Evolutionary conservation across 2,888 invertebrate species (phyloP).

Genomic region (Dromius quadrimaculatus): DNA sequence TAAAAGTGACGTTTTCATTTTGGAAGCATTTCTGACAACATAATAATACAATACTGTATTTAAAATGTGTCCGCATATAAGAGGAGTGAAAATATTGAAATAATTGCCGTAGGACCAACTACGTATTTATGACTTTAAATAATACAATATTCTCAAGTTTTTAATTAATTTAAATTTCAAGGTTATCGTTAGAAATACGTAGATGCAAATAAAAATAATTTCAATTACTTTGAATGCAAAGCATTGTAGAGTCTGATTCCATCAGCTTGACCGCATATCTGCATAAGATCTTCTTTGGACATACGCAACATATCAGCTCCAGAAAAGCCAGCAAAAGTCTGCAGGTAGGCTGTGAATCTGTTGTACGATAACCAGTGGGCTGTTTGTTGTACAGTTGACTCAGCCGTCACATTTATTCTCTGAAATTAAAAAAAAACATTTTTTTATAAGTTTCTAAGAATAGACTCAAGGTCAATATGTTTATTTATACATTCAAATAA

Average conservation of each 20-base stretch:
- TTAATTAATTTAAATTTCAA: too few species aligned
- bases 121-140: too few species aligned
- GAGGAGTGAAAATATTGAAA: too few species aligned
- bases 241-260: conserved; percentile 94
- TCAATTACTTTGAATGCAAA: conserved; percentile 83
- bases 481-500: conserved; percentile 14
- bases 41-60: too few species aligned
- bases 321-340: conserved; percentile 86
- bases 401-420: conserved; percentile 68
- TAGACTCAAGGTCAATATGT: background rate
- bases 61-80: too few species aligned
- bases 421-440: background rate
- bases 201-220: too few species aligned
- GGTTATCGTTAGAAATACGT: too few species aligned
- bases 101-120: too few species aligned
- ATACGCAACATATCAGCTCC: conserved; percentile 91
- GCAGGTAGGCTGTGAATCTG: conserved; percentile 81
- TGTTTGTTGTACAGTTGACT: conserved; percentile 79
- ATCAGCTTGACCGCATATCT: conserved; percentile 94
- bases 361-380: conserved; percentile 83
- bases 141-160: too few species aligned
- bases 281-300: conserved; percentile 91
- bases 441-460: background rate
- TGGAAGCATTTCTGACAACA: too few species aligned
- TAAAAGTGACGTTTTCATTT: too few species aligned